Percentiles rank a stretch among this genome's conserved stretches.
Evolutionary conservation across 2,888 invertebrate species (phyloP).

Genomic region (Sisyra terminalis): DNA sequence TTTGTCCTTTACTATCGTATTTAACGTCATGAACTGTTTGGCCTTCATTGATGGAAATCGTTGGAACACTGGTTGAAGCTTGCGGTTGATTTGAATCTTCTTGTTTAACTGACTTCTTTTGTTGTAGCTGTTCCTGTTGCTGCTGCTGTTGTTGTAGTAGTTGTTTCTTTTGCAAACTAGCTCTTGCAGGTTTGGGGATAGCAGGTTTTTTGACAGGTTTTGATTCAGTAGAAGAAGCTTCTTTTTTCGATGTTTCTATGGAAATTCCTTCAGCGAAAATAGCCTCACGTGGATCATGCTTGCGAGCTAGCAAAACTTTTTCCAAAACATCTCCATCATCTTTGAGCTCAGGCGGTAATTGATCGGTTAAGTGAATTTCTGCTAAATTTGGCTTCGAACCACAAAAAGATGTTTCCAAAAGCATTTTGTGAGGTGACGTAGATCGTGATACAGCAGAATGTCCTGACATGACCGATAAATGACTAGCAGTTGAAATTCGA

Average conservation of each 20-base stretch:
- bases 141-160: background rate
- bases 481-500: conserved; percentile 33
- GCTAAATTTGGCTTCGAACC: conserved; percentile 48
- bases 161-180: conserved; percentile 1
- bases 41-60: conserved; percentile 17
- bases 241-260: conserved; percentile 24
- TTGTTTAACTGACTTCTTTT: conserved; percentile 22
- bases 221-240: background rate
- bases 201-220: conserved; percentile 11
- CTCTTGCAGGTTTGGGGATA: conserved; percentile 19
- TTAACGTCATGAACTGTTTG: conserved; percentile 1
- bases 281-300: conserved; percentile 45
- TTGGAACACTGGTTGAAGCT: conserved; percentile 12
- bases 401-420: conserved; percentile 81
- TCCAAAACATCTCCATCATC: conserved; percentile 38
- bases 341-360: conserved; percentile 21
- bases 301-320: conserved; percentile 38
- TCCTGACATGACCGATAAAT: conserved; percentile 35
- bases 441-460: conserved; percentile 46
- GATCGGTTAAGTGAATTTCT: conserved; percentile 11
- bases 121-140: conserved; percentile 19
- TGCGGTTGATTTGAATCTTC: conserved; percentile 17
- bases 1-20: conserved; percentile 4
- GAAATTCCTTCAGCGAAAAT: conserved; percentile 44
- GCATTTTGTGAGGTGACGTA: conserved; percentile 81